These are phyloP conservation scores for Siderastrea radians DNA, from an alignment of 92 coral and sea anemone species.

Conservation along the genomic window DNA sequence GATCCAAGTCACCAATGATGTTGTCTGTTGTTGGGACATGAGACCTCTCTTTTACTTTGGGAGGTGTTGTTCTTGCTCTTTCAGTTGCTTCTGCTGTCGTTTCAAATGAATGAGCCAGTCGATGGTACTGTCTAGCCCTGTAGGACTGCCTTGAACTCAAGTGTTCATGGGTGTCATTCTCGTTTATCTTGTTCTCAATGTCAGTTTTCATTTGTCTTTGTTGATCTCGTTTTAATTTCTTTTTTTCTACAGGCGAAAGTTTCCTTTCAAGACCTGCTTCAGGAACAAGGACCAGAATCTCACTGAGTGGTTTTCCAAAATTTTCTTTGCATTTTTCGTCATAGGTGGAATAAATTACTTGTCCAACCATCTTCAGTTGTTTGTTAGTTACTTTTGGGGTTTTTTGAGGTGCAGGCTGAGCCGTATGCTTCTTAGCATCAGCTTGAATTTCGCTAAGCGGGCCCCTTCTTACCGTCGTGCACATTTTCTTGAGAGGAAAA, in stretches of 20 bases:
- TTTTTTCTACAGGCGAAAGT: no score
- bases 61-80: conserved; percentile 41
- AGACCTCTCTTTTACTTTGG: conserved; percentile 11
- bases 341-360: conserved; percentile 31
- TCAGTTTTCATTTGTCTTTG: conserved; percentile 37
- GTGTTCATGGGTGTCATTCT: conserved; percentile 23
- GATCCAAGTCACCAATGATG: no score
- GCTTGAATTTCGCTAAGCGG: conserved; percentile 1
- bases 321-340: conserved; percentile 51
- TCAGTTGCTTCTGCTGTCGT: conserved; percentile 38
- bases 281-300: conserved; percentile 45
- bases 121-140: conserved; percentile 27
- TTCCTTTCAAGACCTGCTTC: conserved; percentile 48
- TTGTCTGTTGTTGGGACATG: no score
- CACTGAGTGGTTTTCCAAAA: conserved; percentile 41
- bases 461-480: no score
- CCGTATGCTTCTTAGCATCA: conserved; percentile 15
- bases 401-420: conserved; percentile 17
- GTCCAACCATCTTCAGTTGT: conserved; percentile 38
- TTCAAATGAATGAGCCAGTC: conserved; percentile 62
- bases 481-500: no score
- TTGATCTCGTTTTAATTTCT: conserved; percentile 21
- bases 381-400: conserved; percentile 39
- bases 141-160: conserved; percentile 49
- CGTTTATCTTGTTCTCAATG: conserved; percentile 23